Evolutionary conservation across 2,113 vertebrate species (phyloP).

Genomic region (Cranoglanis bouderius): DNA sequence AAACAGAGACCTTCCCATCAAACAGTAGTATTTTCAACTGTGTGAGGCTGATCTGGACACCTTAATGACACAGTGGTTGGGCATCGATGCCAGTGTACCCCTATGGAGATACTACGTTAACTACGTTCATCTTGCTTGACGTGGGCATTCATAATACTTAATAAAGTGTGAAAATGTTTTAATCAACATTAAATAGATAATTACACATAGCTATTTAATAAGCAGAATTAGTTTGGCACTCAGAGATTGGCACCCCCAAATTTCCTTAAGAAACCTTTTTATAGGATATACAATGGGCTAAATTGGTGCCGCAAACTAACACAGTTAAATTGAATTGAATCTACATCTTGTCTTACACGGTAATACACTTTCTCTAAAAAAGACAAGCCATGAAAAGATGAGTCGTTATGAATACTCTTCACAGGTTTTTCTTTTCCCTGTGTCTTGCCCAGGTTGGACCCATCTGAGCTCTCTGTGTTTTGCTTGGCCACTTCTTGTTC

Average conservation of each 20-base stretch:
- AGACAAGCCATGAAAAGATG: background rate
- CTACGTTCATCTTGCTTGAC: background rate
- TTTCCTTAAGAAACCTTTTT: background rate
- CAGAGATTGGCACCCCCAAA: background rate
- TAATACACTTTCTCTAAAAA: background rate
- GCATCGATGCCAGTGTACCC: conserved; percentile 3
- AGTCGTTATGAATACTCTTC: conserved; percentile 20
- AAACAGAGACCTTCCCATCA: conserved; percentile 51
- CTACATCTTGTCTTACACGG: background rate
- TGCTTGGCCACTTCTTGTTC: conserved; percentile 23
- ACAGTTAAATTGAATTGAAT: background rate
- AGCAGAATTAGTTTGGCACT: background rate
- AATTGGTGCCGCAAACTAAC: background rate
- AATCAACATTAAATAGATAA: background rate
- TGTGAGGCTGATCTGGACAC: conserved; percentile 25
- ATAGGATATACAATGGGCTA: background rate
- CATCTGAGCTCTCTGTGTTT: conserved; percentile 40
- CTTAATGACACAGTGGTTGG: conserved; percentile 33
- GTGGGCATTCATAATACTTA: background rate
- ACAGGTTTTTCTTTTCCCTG: background rate
- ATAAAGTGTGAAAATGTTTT: background rate
- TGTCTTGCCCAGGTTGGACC: conserved; percentile 32
- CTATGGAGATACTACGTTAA: background rate
- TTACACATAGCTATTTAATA: background rate
- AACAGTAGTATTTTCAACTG: conserved; percentile 7